A percentile compares a stretch with the other conserved stretches of the same genome.
phyloP scores from a whole-genome alignment of 1,140 invertebrate genomes.

The Bicyclus anynana region DNA sequence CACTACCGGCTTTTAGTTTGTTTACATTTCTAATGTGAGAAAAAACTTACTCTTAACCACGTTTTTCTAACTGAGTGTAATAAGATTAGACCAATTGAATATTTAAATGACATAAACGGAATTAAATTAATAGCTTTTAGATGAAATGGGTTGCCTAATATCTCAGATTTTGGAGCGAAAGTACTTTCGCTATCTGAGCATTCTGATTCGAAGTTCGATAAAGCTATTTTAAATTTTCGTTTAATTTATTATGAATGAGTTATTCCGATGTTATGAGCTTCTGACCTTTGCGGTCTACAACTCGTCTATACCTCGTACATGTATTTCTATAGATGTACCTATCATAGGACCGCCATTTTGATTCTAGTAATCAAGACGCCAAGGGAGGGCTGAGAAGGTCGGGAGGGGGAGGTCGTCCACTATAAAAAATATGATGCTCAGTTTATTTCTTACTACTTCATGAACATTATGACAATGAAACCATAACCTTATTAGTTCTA shows the following conservation, averaged over 20 bases:
- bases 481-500: slow-evolving; percentile 48
- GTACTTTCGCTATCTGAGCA: slow-evolving; percentile 15
- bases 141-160: neutral
- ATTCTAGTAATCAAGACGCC: slow-evolving; percentile 62
- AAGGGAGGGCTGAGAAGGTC: slow-evolving; percentile 42
- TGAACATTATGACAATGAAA: slow-evolving; percentile 34
- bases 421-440: slow-evolving; percentile 62
- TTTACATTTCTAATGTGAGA: neutral
- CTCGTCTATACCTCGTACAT: slow-evolving; percentile 45
- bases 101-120: neutral
- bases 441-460: slow-evolving; percentile 39
- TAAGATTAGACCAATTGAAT: neutral
- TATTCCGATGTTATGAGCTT: slow-evolving; percentile 18
- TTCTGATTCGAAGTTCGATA: too few species aligned
- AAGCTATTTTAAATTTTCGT: too few species aligned
- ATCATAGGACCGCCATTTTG: slow-evolving; percentile 66
- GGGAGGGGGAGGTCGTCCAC: slow-evolving; percentile 46
- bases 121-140: neutral
- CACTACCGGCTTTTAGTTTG: slow-evolving; percentile 1
- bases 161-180: slow-evolving; percentile 10
- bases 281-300: slow-evolving; percentile 37
- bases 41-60: neutral
- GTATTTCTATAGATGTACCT: slow-evolving; percentile 52
- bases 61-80: neutral
- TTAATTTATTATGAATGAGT: slow-evolving; percentile 6